Evolutionary conservation across 2,113 vertebrate genomes (phyloP).

Genomic region (Anas platyrhynchos): DNA sequence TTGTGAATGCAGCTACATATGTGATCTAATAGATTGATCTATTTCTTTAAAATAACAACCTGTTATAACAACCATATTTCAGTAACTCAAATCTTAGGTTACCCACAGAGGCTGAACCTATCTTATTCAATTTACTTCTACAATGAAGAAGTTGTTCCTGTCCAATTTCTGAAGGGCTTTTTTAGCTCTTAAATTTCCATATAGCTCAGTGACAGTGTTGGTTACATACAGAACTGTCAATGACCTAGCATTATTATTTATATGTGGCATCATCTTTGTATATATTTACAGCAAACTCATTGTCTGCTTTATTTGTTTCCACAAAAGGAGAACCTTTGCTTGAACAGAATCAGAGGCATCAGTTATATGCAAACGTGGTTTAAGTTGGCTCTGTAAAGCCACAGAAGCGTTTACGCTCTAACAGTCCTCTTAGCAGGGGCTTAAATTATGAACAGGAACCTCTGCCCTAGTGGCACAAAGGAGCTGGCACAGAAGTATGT

Average conservation of each 20-base stretch:
- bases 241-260: background rate
- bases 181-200: background rate
- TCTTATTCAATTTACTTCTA: background rate
- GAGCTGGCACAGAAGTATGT: background rate
- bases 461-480: background rate
- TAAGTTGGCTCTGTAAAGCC: background rate
- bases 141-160: background rate
- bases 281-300: background rate
- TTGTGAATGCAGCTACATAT: background rate
- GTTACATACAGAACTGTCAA: background rate
- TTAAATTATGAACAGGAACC: constrained; percentile 11
- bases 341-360: background rate
- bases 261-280: background rate
- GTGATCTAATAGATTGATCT: background rate
- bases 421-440: background rate
- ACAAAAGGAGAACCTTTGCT: background rate
- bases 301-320: background rate
- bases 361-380: background rate
- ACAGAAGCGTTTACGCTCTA: background rate
- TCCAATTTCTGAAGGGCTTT: background rate
- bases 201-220: background rate
- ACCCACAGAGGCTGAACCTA: background rate
- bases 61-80: background rate
- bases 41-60: background rate
- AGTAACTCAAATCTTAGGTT: background rate